phyloP scores from a whole-genome alignment of 2,113 vertebrate genomes.

The Anoplopoma fimbria region DNA sequence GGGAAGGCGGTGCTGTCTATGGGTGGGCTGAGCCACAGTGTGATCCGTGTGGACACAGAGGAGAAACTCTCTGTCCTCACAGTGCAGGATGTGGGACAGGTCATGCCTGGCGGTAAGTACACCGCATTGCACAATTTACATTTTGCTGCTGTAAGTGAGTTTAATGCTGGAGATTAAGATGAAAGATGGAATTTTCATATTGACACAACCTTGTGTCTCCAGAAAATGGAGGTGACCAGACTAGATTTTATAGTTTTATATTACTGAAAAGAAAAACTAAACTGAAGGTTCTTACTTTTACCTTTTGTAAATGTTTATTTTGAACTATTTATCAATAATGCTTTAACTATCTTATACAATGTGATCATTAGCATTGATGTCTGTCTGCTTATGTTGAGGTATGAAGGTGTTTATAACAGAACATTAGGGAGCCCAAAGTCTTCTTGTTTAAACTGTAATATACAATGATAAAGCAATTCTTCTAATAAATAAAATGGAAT shows the following conservation, averaged over 20 bases:
- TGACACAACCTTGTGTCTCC: not conserved
- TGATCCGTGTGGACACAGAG: conserved; percentile 95
- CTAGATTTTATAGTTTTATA: not conserved
- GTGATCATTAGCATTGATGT: not conserved
- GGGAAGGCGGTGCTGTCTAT: conserved; percentile 95
- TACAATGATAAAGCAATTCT: not conserved
- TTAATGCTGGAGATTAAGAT: not conserved
- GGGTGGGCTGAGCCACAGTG: conserved; percentile 91
- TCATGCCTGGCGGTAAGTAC: conserved; percentile 92
- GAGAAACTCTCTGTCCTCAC: conserved; percentile 96
- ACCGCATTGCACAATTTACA: not conserved
- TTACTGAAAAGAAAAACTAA: not conserved
- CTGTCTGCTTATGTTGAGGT: not conserved
- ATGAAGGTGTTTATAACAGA: not conserved
- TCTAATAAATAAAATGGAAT: not conserved
- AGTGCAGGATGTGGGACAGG: conserved; percentile 96
- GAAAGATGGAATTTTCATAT: not conserved
- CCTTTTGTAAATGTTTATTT: not conserved
- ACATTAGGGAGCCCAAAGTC: not conserved
- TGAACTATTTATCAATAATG: not conserved
- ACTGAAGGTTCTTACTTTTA: not conserved
- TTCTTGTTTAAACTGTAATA: not conserved
- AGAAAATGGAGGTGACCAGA: not conserved
- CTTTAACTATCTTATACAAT: not conserved
- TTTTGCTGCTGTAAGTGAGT: conserved; percentile 9